A percentile compares a stretch with the other conserved stretches of the same genome.
Evolutionary conservation across 2,888 invertebrate species (phyloP).

Genomic region (Dasypolia templi): DNA sequence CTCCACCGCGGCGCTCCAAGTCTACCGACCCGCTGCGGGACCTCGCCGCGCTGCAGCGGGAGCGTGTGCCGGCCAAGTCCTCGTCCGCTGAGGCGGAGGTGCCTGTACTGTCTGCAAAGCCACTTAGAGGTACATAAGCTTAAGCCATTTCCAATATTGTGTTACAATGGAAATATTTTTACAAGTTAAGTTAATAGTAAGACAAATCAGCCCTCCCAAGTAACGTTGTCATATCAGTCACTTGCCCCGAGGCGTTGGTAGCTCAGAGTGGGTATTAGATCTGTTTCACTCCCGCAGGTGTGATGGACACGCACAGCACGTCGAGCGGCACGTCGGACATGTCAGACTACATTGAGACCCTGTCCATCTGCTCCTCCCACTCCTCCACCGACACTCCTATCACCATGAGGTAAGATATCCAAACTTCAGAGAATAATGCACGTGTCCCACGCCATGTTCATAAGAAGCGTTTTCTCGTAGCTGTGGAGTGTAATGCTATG

Average conservation of each 20-base stretch:
- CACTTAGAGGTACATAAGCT: constrained; percentile 83
- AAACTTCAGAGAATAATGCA: background rate
- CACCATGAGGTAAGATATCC: constrained; percentile 84
- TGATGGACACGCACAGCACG: constrained; percentile 93
- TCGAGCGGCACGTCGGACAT: constrained; percentile 96
- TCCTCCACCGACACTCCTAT: constrained; percentile 94
- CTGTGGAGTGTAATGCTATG: background rate
- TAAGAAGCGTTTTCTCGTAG: background rate
- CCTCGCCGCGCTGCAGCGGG: constrained; percentile 90
- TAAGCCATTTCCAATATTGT: background rate
- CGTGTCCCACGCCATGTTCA: background rate
- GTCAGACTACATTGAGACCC: constrained; percentile 96
- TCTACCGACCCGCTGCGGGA: constrained; percentile 92
- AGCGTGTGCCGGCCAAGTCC: constrained; percentile 91
- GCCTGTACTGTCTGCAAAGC: constrained; percentile 92
- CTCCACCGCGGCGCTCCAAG: constrained; percentile 92
- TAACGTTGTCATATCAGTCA: background rate
- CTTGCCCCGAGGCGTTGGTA: background rate
- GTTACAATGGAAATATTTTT: background rate
- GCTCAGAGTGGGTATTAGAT: background rate
- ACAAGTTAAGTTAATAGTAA: background rate
- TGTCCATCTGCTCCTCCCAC: constrained; percentile 95
- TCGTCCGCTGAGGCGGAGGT: constrained; percentile 95
- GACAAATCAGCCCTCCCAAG: background rate
- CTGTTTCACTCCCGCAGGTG: constrained; percentile 68